Conservation (phyloP, 2,797 vertebrate genomes). For the Danionella dracula region DNA sequence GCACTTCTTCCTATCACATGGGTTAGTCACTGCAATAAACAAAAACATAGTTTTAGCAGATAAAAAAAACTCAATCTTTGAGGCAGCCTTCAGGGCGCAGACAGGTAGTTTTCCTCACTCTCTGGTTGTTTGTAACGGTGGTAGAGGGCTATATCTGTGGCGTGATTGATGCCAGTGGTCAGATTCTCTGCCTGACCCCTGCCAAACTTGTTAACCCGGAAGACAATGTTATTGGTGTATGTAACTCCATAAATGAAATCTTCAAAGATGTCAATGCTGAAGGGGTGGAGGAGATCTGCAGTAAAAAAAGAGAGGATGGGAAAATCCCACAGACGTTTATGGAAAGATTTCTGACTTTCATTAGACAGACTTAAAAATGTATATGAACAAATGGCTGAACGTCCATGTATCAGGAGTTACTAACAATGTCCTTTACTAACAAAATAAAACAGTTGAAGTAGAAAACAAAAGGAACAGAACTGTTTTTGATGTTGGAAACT, state of each 20-base stretch:
- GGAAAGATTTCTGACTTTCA: no score
- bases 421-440: no score
- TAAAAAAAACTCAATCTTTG: no score
- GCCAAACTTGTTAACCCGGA: conserved; percentile 95
- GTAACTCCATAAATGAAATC: conserved; percentile 96
- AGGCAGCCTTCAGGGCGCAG: no score
- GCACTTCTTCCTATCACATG: conserved; percentile 95
- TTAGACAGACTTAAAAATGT: no score
- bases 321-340: neutral
- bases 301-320: neutral
- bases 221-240: conserved; percentile 90
- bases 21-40: conserved; percentile 76
- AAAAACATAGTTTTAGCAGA: neutral
- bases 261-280: conserved; percentile 96
- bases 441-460: neutral
- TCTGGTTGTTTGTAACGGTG: conserved; percentile 96
- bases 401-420: no score
- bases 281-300: conserved; percentile 86
- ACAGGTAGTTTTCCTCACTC: conserved; percentile 77
- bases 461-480: conserved; percentile 63
- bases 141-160: conserved; percentile 87
- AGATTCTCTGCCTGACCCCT: conserved; percentile 83
- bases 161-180: conserved; percentile 89
- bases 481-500: conserved; percentile 81
- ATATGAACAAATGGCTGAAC: no score